Base-by-base conservation (phyloP, 1,140 invertebrate species). In the Vanessa atalanta region DNA sequence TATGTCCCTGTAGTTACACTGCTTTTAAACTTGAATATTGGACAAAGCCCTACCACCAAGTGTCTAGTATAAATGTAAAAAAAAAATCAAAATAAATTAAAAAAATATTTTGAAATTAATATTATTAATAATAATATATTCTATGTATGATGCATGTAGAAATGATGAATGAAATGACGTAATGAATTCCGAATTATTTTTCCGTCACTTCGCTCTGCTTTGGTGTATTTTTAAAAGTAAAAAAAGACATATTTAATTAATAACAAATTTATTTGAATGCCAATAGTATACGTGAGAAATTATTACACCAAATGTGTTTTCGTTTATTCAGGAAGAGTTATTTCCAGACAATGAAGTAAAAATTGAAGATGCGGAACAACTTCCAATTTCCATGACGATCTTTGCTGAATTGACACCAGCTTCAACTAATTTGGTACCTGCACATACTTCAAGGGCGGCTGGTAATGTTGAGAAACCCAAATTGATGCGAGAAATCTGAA, bases 401-500 rank as follows among this genome's bases (percentile, higher is more conserved):
- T 77, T 85, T 14, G 82, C 80, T 4, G 88, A 86, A 3, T 70
- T 75, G 7, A 87, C 63, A 9, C 87, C 88, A n/a, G 86, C 83
- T 76, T 80, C 76, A 6, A 92, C 76, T 0, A 92, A 73, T 13
- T 77, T 78, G 5, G 74, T 68, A 0, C 85, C 90, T 16, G 87
- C 87, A 69, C 91, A 93, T 0, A 92, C 71, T 60, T 91, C 84
- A 3, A 93, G 64, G 3, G 84, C 76, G 4, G 87, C 85, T 14
- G 91, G 90, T 31, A 91, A 69, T 0, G 88, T 86, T 26, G 80
- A 74, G 37, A 92, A 48, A 9, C 82, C 78, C 15, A 90, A 60
- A 51, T 88, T 87, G n/a, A 89, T 87, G 13, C 86, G 83, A 9
- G 82, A 79, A 47, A 88, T 86, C 91, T 93, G 80, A 15, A 79